Conservation (phyloP, 2,888 invertebrate species). For the Watsonalla cultraria region DNA sequence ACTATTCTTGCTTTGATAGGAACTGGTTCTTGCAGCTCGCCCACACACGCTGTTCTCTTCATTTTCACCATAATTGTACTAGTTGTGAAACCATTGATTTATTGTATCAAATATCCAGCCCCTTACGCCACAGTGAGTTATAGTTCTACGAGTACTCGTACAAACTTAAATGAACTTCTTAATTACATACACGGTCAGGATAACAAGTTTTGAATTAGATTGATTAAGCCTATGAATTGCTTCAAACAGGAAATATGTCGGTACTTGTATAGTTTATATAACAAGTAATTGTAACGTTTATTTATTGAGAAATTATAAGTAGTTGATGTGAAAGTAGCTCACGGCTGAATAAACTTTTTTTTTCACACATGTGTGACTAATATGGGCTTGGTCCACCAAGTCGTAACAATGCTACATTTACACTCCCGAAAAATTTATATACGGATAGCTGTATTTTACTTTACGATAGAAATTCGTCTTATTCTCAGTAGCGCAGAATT, state of each 20-base stretch:
- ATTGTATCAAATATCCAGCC: conserved; percentile 3
- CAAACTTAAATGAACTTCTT: not conserved
- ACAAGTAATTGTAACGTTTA: too few relatives aligned
- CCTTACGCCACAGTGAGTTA: conserved; percentile 5
- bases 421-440: too few relatives aligned
- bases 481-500: too few relatives aligned
- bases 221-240: not conserved
- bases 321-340: not conserved
- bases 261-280: too few relatives aligned
- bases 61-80: conserved; percentile 18
- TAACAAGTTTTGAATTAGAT: not conserved
- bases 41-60: conserved; percentile 14
- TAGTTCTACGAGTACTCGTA: too few relatives aligned
- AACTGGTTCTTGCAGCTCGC: conserved; percentile 4
- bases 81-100: conserved; percentile 7
- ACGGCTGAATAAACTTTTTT: conserved; percentile 1
- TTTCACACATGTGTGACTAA: not conserved
- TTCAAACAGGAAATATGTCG: too few relatives aligned
- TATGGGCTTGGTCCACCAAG: too few relatives aligned
- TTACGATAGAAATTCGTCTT: too few relatives aligned
- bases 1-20: conserved; percentile 6
- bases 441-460: too few relatives aligned
- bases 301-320: not conserved
- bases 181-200: not conserved
- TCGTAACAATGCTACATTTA: too few relatives aligned